Evolutionary conservation across 2,113 vertebrate species (phyloP), one percentile per base, ranked within the genome.

Genomic region (Ardeotis arabs): DNA sequence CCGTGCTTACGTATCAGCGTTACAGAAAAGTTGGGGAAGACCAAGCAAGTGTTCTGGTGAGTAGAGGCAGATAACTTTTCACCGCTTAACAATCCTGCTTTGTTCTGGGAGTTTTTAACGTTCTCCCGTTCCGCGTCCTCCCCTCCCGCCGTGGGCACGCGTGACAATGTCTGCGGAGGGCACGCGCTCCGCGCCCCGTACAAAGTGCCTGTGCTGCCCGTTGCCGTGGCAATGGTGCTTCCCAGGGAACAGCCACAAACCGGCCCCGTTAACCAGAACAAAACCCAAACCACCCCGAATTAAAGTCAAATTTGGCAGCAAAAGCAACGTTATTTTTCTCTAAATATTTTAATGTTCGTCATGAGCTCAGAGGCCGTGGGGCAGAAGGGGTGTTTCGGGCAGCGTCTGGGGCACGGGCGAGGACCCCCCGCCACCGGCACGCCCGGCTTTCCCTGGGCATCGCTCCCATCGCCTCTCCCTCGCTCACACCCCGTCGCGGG

Each of bases 171-270:
- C 94, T 90, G 90, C 28, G 68, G 87, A 75, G 83, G 95, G 87
- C 29, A 4, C 17, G 29, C 90, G 90, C 93, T n/a, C 80, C 72
- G 63, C 23, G 18, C 93, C 93, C 75, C 85, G 80, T 20, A 72
- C 22, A 81, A 90, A 86, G 93, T 72, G 95, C 83, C 73, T 96
- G 96, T 91, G 97, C 97, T 90, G 63, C 93, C 94, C 35, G 92
- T 98, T 98, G 97, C 95, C 96, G 95, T 97, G 97, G 97, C 98
- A 97, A 33, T 95, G 98, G 94, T 97, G 96, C 97, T 97, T 89
- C 97, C 95, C 96, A 91, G 89, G 89, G 93, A 96, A 96, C 97
- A 97, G 97, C 95, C 97, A 82, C 67, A 96, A 98, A 98, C 95
- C 96, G 97, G 92, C 91, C 12, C 1, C 85, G 49, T 56, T 63